Base-by-base conservation (phyloP, 92 coral and sea anemone species). In the Palythoa heliodiscus region DNA sequence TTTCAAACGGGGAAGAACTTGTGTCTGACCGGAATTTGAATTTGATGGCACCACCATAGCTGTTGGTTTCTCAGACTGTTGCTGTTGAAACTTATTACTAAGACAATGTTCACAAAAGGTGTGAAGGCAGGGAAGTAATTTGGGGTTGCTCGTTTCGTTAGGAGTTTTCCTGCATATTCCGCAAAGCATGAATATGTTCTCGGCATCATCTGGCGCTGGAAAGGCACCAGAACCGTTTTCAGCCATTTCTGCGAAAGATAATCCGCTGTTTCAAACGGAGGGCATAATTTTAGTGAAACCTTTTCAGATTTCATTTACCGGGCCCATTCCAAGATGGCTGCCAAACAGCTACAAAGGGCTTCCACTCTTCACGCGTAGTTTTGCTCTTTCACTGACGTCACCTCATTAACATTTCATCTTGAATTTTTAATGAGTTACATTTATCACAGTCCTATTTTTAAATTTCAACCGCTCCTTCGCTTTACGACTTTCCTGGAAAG, bases 91-190 rank as follows among this genome's bases (percentile, higher is more conserved):
- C 71, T 92, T 91, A 82, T 91, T 93, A 63, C 93, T 98, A 22
- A 96, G 87, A 70, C 99, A 96, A 16, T 88, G 77, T 75, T 87
- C 93, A 86, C 99, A 96, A 85, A 96, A 96, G 71, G 98, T 92
- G 78, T 96, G 99, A 86, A 96, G 98, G 86, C 99, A 96, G 25
- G 99, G 99, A 73, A 96, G 85, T 17, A 96, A 87, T 90, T 96
- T 96, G 25, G 99, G 99, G 37, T 63, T 78, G 64, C 93, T 90
- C 75, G 98, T 78, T 76, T 92, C 93, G 37, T 85, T 84, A 52
- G 95, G 89, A 7, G 92, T 87, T 87, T 91, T 94, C 75, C 89
- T 89, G 90, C 98, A 94, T 90, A 94, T 85, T 50, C 98, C 98
- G 55, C 98, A 94, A 19, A 92, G 52, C 93, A 92, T 90, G 63